Conservation (phyloP, 2,797 vertebrate species). For the Hemitrygon akajei region DNA sequence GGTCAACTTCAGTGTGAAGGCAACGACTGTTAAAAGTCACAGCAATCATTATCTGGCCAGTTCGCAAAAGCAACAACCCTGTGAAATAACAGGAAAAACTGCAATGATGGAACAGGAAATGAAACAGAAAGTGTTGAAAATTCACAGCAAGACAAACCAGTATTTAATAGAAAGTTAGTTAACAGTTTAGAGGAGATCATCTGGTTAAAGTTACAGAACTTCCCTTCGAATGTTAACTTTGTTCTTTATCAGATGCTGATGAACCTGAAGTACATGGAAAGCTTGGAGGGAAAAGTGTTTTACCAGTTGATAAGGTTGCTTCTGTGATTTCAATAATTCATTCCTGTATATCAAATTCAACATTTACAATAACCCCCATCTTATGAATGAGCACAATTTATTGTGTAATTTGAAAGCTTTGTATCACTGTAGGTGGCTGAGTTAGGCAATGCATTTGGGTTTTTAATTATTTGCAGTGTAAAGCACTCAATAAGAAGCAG, state of each 20-base stretch:
- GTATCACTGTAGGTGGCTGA: not conserved
- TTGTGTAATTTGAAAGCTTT: constrained; percentile 28
- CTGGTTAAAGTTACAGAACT: no score
- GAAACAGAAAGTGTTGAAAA: not conserved
- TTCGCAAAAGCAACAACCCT: not conserved
- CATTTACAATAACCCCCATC: not conserved
- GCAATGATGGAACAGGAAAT: not conserved
- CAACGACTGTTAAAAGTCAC: constrained; percentile 13
- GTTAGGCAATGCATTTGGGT: not conserved
- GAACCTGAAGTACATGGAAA: not conserved
- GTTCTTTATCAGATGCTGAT: not conserved
- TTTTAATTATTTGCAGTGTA: not conserved
- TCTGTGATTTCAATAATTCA: not conserved
- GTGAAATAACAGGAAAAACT: not conserved
- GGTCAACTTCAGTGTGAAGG: constrained; percentile 25
- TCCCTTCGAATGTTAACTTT: not conserved
- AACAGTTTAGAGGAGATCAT: not conserved
- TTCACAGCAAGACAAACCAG: not conserved
- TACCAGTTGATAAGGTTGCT: constrained; percentile 1
- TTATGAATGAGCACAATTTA: constrained; percentile 18
- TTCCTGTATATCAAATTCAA: not conserved
- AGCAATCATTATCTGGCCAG: constrained; percentile 10
- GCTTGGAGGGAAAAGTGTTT: not conserved
- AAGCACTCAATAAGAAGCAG: not conserved
- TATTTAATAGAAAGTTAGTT: not conserved